These are phyloP conservation scores for Camponotus fellah DNA, from an alignment of 2,888 invertebrate species.

Conservation along the genomic window DNA sequence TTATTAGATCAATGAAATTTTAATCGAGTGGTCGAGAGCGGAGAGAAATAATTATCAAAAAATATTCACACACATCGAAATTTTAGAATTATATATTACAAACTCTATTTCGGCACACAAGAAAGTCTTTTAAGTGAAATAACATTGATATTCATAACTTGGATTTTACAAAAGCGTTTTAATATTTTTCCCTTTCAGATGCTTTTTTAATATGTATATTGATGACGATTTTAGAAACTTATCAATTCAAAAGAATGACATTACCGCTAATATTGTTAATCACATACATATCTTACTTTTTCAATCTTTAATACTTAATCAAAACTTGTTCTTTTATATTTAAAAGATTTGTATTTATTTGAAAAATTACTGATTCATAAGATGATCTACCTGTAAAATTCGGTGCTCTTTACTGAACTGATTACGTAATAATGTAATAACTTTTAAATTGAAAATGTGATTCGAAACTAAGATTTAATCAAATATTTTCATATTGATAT, in stretches of 20 bases:
- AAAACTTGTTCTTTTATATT: not conserved
- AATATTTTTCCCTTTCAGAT: not conserved
- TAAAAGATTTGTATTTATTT: not conserved
- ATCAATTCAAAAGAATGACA: not conserved
- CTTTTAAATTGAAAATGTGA: not conserved
- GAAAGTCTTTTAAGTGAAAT: conserved; percentile 7
- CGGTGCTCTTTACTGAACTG: not conserved
- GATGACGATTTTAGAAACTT: not conserved
- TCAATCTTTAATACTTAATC: not conserved
- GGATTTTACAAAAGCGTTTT: conserved; percentile 23
- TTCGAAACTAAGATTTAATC: not conserved
- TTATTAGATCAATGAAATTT: conserved; percentile 7
- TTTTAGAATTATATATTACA: conserved; percentile 54
- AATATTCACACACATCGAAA: conserved; percentile 67
- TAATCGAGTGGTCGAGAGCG: not conserved
- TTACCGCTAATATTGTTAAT: not conserved
- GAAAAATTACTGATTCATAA: not conserved
- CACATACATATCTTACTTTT: not conserved
- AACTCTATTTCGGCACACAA: conserved; percentile 32
- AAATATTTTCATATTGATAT: not conserved
- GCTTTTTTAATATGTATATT: not conserved
- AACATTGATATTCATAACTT: not conserved
- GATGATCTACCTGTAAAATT: not conserved
- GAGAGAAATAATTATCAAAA: conserved; percentile 68
- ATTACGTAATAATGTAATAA: not conserved